Conservation (phyloP, 2,113 vertebrate genomes). For the Oreochromis spilurus region DNA sequence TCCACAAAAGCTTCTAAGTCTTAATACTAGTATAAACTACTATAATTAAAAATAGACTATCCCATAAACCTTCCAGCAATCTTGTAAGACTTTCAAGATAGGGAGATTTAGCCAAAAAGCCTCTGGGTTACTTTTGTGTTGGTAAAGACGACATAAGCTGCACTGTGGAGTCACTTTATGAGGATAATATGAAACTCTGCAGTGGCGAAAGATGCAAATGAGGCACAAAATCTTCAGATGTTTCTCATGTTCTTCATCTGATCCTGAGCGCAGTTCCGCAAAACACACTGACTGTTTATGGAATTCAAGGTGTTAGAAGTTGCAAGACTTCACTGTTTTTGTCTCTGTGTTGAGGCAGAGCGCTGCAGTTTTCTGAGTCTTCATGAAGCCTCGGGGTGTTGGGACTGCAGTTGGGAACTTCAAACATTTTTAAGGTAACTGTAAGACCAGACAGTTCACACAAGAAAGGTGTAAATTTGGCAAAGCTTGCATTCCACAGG, state of each 20-base stretch:
- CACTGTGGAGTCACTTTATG: not conserved
- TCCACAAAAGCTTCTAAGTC: not conserved
- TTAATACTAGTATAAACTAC: slow-evolving; percentile 1
- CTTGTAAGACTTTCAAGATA: not conserved
- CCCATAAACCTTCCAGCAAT: slow-evolving; percentile 5
- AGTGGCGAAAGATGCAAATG: not conserved
- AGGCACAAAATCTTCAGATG: not conserved
- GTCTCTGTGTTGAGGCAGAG: not conserved
- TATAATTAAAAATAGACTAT: slow-evolving; percentile 13
- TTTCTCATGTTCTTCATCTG: not conserved
- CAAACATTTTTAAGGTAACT: not conserved
- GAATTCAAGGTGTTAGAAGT: not conserved
- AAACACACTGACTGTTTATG: not conserved
- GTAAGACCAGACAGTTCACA: not conserved
- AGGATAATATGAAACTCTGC: not conserved
- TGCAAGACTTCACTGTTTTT: not conserved
- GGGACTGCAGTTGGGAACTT: not conserved
- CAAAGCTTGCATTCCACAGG: slow-evolving; percentile 14
- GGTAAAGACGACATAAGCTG: not conserved
- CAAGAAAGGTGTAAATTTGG: not conserved
- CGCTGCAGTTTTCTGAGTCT: not conserved
- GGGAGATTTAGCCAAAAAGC: slow-evolving; percentile 6
- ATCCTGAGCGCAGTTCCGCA: not conserved
- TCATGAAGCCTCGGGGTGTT: not conserved
- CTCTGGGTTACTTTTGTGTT: slow-evolving; percentile 7